phyloP scores from a whole-genome alignment of 2,888 invertebrate species.

The Ectropis crepuscularia region DNA sequence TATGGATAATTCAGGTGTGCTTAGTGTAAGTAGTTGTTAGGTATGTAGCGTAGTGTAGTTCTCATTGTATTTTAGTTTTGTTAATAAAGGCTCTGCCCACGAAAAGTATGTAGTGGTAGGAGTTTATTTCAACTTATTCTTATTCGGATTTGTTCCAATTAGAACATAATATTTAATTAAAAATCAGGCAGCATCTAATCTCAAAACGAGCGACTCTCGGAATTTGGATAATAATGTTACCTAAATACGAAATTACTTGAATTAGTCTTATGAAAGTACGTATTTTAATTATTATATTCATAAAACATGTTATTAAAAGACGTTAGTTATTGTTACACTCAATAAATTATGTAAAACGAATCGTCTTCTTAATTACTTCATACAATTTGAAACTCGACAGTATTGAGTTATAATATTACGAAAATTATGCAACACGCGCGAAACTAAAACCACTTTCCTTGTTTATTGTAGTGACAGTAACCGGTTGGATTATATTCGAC shows the following conservation, averaged over 20 bases:
- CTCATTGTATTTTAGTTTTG: no score
- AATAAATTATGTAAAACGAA: conserved; percentile 38
- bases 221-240: neutral
- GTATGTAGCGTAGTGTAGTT: no score
- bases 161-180: no score
- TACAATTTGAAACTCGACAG: conserved; percentile 11
- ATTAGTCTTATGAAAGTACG: neutral
- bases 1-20: no score
- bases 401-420: conserved; percentile 34
- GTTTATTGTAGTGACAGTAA: conserved; percentile 30
- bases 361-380: conserved; percentile 26
- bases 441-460: conserved; percentile 38
- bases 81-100: no score
- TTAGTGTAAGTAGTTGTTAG: no score
- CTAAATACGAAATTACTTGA: neutral
- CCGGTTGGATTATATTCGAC: conserved; percentile 26
- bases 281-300: neutral
- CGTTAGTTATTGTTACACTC: conserved; percentile 19
- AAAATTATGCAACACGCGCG: conserved; percentile 36
- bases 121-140: no score
- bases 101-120: no score
- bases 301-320: conserved; percentile 5
- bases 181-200: no score
- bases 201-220: no score
- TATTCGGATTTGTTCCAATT: no score